These are phyloP conservation scores for Aphodius sticticus DNA, from an alignment of 2,888 invertebrate species.

Conservation along the genomic window DNA sequence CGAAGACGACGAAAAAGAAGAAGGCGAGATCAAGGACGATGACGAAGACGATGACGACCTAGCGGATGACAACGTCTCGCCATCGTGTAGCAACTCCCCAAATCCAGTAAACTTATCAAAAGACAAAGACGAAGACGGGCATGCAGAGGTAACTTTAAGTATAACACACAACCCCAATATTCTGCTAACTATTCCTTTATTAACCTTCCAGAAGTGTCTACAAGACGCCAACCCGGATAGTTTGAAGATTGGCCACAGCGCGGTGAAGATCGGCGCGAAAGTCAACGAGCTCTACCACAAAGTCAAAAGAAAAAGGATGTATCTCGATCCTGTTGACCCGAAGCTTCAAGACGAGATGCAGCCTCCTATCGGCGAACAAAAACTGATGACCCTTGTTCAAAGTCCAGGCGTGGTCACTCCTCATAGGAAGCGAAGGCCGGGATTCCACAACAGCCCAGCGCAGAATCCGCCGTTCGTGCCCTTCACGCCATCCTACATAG, in stretches of 20 bases:
- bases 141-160: slow-evolving; percentile 32
- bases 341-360: slow-evolving; percentile 75
- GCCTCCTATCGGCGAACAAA: slow-evolving; percentile 70
- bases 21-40: slow-evolving; percentile 61
- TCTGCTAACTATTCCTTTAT: not conserved
- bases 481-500: slow-evolving; percentile 78
- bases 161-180: not conserved
- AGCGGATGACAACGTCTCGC: slow-evolving; percentile 60
- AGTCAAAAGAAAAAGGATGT: slow-evolving; percentile 68
- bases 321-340: slow-evolving; percentile 75
- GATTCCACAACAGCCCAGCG: slow-evolving; percentile 87
- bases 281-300: slow-evolving; percentile 65
- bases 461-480: slow-evolving; percentile 89
- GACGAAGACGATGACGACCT: slow-evolving; percentile 57
- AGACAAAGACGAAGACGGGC: slow-evolving; percentile 36
- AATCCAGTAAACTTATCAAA: slow-evolving; percentile 82
- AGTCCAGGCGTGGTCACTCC: slow-evolving; percentile 85
- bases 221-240: slow-evolving; percentile 57
- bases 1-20: slow-evolving; percentile 62
- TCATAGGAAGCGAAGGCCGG: slow-evolving; percentile 84
- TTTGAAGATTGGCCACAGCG: slow-evolving; percentile 67
- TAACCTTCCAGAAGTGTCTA: slow-evolving; percentile 48
- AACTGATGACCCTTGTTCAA: slow-evolving; percentile 73
- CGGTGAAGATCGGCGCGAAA: slow-evolving; percentile 68
- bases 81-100: slow-evolving; percentile 75